phyloP scores from a whole-genome alignment of 2,888 invertebrate genomes.

The Leptinotarsa rubiginosa region DNA sequence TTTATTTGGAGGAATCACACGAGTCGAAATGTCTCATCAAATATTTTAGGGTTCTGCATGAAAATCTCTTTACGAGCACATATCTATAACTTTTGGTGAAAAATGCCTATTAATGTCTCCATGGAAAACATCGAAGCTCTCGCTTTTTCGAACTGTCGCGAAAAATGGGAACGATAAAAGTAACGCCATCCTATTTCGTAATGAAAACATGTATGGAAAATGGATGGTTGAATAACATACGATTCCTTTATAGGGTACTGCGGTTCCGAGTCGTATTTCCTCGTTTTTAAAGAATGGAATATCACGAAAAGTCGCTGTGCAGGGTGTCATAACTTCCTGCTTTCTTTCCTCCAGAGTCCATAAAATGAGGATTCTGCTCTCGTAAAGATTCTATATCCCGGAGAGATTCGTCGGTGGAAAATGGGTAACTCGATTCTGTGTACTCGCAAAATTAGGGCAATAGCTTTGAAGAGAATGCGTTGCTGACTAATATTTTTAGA shows the following conservation, averaged over 20 bases:
- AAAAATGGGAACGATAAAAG: background rate
- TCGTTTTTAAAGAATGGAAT: background rate
- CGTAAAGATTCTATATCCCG: background rate
- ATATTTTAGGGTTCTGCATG: too few species aligned
- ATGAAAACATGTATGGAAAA: background rate
- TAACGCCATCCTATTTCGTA: background rate
- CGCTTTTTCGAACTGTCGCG: too few species aligned
- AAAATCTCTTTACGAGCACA: too few species aligned
- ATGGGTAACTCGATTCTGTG: too few species aligned
- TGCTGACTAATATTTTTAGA: too few species aligned
- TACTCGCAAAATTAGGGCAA: too few species aligned
- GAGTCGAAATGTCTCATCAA: too few species aligned
- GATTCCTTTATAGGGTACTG: background rate
- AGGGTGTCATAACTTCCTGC: background rate
- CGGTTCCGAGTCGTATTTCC: background rate
- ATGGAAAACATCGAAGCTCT: too few species aligned
- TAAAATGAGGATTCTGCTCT: constrained; percentile 8
- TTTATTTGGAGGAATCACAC: too few species aligned
- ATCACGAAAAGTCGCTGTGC: background rate
- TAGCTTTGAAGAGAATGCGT: too few species aligned
- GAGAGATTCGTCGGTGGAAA: background rate
- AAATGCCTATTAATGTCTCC: too few species aligned
- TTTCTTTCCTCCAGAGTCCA: background rate
- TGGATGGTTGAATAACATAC: background rate
- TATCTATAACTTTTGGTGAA: too few species aligned